Base-by-base conservation (phyloP, 2,113 vertebrate genomes). In the Noturus placidus region DNA sequence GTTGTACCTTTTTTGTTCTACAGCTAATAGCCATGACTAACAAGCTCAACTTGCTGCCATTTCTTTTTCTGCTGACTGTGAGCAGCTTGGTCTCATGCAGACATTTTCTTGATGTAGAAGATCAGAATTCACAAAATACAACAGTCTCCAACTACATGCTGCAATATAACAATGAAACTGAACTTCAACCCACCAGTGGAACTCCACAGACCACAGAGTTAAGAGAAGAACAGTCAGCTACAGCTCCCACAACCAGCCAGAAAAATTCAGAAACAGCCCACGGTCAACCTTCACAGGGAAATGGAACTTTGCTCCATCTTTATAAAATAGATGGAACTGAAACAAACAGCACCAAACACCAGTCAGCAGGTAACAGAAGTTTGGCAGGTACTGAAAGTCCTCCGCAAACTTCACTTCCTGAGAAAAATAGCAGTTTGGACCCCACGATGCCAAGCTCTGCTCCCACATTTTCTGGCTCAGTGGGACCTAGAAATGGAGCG, bases 21-120 rank as follows among this genome's bases (percentile, higher is more conserved):
- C 83, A 89, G 89, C 81, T 82, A 54, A 27, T 56, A 59, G 65
- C n/a, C 27, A 77, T 84, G 79, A 86, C 38, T 70, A 86, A 70
- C 81, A 13, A 57, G 54, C 52, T 59, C 85, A 25, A 42, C 25
- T 54, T 81, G 35, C 56, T 80, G 35, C 15, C 8, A 1, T 74
- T 83, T 81, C 79, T 90, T 80, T 56, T 91, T 80, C 63, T 90
- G 14, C 80, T 91, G 63, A 35, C 46, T n/a, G 14, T 56, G 35
- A 72, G 61, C 63, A 84, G 33, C 67, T 83, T 17, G 27, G 83
- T 79, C 19, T 70, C 56, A 0, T 65, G 86, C 17, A 46, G 61
- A 70, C 38, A 22, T 85, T 54, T 17, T 27, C 74, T 85, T 42
- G 33, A 14, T 46, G n/a, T 38, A 30, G 80, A 50, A 42, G 82